Evolutionary conservation across 2,113 vertebrate species (phyloP).

Genomic region (Fregetta grallaria): DNA sequence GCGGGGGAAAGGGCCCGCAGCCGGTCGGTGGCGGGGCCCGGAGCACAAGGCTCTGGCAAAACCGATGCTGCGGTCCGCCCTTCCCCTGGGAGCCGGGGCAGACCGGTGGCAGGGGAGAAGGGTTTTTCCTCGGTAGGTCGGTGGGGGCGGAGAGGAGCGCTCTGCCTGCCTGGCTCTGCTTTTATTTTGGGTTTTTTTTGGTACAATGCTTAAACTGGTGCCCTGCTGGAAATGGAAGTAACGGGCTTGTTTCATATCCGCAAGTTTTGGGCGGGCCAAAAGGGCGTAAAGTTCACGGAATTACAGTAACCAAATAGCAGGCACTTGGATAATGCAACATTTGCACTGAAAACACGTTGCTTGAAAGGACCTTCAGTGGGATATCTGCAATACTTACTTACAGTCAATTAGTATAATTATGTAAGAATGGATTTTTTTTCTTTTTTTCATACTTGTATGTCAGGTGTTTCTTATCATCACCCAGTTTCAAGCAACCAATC

Average conservation of each 20-base stretch:
- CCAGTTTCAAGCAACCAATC: neutral
- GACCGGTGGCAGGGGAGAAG: accelerated
- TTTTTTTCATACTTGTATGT: neutral
- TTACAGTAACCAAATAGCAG: neutral
- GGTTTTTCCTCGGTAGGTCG: accelerated
- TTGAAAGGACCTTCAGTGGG: neutral
- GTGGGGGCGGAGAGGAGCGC: neutral
- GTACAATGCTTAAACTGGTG: accelerated
- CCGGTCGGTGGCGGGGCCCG: neutral
- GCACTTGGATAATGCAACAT: neutral
- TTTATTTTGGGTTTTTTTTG: too few species aligned
- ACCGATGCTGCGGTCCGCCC: neutral
- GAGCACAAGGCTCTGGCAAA: accelerated
- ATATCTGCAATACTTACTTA: neutral
- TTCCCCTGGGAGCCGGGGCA: accelerated
- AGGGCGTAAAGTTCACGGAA: neutral
- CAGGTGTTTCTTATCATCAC: neutral
- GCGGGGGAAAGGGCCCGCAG: neutral
- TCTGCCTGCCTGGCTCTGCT: accelerated
- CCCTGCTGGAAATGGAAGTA: neutral
- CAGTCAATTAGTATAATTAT: neutral
- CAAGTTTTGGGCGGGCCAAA: neutral
- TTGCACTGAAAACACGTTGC: neutral
- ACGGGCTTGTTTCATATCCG: accelerated
- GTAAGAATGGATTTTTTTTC: too few species aligned